A percentile compares a stretch with the other conserved stretches of the same genome.
Conservation (phyloP, 2,888 invertebrate genomes). For the Synergus umbraculus region DNA sequence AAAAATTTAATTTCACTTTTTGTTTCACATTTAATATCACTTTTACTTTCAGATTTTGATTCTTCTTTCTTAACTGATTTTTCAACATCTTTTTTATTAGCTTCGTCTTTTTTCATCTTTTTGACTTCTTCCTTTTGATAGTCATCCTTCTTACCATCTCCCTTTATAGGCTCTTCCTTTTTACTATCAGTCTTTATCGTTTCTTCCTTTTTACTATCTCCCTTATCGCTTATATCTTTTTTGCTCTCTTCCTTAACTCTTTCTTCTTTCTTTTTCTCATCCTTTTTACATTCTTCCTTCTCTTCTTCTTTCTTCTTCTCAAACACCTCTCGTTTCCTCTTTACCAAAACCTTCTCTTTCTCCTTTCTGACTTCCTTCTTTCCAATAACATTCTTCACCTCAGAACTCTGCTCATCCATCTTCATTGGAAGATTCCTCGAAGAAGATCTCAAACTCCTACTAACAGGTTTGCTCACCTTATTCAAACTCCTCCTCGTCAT, state of each 20-base stretch:
- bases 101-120: constrained; percentile 47
- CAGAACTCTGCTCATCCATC: constrained; percentile 42
- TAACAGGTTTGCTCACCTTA: constrained; percentile 59
- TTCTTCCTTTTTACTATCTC: constrained; percentile 20
- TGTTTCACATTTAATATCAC: constrained; percentile 29
- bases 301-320: constrained; percentile 43
- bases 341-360: constrained; percentile 21
- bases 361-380: constrained; percentile 44
- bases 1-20: not conserved
- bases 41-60: constrained; percentile 46
- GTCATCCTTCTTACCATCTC: constrained; percentile 52
- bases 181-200: not conserved
- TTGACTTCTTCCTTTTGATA: constrained; percentile 42
- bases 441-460: constrained; percentile 67
- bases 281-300: constrained; percentile 44
- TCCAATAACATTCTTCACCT: constrained; percentile 36
- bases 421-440: constrained; percentile 60
- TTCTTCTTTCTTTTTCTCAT: constrained; percentile 17
- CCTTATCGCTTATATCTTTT: constrained; percentile 24
- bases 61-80: constrained; percentile 59
- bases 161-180: constrained; percentile 51
- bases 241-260: not conserved
- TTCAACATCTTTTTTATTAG: constrained; percentile 47
- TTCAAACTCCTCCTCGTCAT: constrained; percentile 64
- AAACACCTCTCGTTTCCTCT: constrained; percentile 18